Evolutionary conservation across 2,888 invertebrate species (phyloP).

Genomic region (Monoplex corrugatus): DNA sequence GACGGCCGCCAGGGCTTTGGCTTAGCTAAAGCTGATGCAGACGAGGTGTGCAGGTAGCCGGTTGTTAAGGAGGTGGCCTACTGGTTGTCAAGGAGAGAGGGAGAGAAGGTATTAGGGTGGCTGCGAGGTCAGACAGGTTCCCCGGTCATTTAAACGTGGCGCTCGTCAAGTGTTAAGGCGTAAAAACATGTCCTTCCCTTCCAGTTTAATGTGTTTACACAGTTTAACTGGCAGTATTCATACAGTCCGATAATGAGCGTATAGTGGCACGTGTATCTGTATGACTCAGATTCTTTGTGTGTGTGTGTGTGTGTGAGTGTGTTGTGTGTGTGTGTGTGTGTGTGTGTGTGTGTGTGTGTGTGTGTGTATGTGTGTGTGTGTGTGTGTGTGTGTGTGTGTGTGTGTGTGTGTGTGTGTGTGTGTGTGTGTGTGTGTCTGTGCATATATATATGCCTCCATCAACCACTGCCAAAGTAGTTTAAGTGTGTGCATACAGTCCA

Average conservation of each 20-base stretch:
- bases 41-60: not conserved
- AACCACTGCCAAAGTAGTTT: no score
- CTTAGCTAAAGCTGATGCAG: not conserved
- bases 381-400: not conserved
- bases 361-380: conserved; percentile 18
- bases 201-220: no score
- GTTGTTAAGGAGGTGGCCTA: not conserved
- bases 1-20: not conserved
- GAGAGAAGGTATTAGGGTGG: not conserved
- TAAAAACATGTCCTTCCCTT: no score
- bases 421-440: not conserved
- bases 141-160: no score
- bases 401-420: not conserved
- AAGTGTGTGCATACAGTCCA: no score
- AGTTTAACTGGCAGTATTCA: no score
- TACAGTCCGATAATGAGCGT: no score
- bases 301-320: not conserved
- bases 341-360: not conserved
- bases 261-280: no score
- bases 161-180: no score
- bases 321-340: not conserved
- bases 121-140: not conserved
- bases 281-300: not conserved
- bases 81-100: not conserved
- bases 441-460: no score